phyloP scores from a whole-genome alignment of 2,888 invertebrate species.

The Synergus umbraculus region DNA sequence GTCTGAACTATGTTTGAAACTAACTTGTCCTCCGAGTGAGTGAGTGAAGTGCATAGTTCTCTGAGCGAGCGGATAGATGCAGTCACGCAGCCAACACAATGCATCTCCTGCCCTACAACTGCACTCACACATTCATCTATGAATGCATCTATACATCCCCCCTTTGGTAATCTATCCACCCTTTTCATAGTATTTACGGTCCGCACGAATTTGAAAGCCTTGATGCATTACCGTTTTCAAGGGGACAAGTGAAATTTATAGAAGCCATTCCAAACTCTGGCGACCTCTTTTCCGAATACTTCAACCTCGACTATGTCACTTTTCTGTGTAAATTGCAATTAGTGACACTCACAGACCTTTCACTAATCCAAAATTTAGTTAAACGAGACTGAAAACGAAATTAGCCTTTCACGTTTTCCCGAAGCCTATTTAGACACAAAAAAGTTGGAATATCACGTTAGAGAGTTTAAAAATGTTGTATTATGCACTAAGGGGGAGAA shows the following conservation, averaged over 20 bases:
- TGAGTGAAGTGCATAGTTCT: conserved; percentile 41
- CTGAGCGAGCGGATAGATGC: conserved; percentile 16
- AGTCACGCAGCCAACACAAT: conserved; percentile 15
- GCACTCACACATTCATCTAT: neutral
- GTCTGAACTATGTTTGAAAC: conserved; percentile 51
- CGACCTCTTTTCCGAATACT: conserved; percentile 32
- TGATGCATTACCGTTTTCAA: conserved; percentile 56
- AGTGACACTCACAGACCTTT: conserved; percentile 28
- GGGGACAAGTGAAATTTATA: conserved; percentile 66
- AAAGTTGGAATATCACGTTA: too few relatives aligned
- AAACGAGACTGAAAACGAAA: neutral
- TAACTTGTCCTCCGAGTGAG: conserved; percentile 52
- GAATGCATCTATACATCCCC: neutral
- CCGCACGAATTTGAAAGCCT: conserved; percentile 38
- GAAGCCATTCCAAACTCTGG: conserved; percentile 47
- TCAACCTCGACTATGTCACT: conserved; percentile 18
- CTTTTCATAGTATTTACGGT: conserved; percentile 32
- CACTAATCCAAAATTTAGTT: conserved; percentile 29
- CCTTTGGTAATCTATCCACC: neutral
- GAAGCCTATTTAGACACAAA: too few relatives aligned
- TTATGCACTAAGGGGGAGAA: too few relatives aligned
- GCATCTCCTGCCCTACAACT: conserved; percentile 23
- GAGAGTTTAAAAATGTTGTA: too few relatives aligned
- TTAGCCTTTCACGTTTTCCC: neutral
- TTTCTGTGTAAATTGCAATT: conserved; percentile 32